A percentile compares a stretch with the other conserved stretches of the same genome.
These are phyloP conservation scores for Myrmecobius fasciatus DNA, from an alignment of 2,113 vertebrate genomes.

Conservation along the genomic window DNA sequence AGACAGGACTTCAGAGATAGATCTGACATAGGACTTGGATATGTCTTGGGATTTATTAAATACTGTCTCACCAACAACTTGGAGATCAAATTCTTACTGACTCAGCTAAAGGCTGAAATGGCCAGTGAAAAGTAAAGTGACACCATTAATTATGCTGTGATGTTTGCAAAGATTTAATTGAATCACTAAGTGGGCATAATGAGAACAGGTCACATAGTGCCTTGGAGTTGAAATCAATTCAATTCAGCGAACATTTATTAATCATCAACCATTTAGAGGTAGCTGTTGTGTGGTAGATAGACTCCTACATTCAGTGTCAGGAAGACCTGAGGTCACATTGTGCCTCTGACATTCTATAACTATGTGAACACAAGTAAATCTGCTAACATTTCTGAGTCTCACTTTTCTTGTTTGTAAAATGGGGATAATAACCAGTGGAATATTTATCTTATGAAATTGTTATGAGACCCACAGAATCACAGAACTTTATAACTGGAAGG, in stretches of 20 bases:
- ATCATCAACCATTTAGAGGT: background rate
- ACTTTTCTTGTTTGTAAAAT: background rate
- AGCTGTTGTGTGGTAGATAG: background rate
- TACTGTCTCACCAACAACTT: constrained; percentile 15
- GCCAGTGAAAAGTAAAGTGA: constrained; percentile 6
- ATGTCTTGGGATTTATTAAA: background rate
- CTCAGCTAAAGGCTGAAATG: constrained; percentile 19
- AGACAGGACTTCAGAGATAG: constrained; percentile 31
- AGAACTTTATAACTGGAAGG: background rate
- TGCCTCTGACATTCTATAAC: background rate
- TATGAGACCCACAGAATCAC: background rate
- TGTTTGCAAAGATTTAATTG: background rate
- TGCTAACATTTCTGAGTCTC: background rate
- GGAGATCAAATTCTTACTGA: background rate
- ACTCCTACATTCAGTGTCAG: background rate
- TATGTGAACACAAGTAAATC: background rate
- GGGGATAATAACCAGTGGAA: background rate
- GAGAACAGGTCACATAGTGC: background rate
- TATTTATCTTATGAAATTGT: background rate
- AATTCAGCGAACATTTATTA: background rate
- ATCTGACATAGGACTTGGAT: background rate
- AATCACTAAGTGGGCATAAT: background rate
- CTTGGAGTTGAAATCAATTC: background rate
- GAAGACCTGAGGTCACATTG: background rate
- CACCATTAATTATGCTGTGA: background rate